Evolutionary conservation across 2,113 vertebrate genomes (phyloP).

Genomic region (Platysteira castanea): DNA sequence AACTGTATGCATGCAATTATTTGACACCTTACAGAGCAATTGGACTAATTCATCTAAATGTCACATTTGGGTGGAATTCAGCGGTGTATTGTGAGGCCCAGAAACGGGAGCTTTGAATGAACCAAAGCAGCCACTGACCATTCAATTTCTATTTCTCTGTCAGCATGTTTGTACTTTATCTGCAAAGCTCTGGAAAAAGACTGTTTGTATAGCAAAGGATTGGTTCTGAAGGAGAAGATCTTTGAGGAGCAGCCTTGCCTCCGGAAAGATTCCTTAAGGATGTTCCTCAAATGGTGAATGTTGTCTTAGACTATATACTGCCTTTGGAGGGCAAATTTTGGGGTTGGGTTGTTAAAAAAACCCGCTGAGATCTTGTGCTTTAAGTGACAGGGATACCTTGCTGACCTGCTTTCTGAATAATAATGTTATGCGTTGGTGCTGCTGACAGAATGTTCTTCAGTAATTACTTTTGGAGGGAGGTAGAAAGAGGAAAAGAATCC

Average conservation of each 20-base stretch:
- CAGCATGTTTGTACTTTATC: conserved; percentile 94
- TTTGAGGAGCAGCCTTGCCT: conserved; percentile 94
- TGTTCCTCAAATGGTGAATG: conserved; percentile 91
- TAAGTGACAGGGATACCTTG: not conserved
- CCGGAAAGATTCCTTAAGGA: conserved; percentile 87
- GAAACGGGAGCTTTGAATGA: not conserved
- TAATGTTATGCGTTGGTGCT: not conserved
- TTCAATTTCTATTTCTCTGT: not conserved
- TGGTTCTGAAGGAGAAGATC: conserved; percentile 94
- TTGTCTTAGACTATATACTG: not conserved
- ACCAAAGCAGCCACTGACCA: not conserved
- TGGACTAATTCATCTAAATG: not conserved
- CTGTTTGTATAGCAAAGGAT: conserved; percentile 89
- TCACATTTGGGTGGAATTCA: not conserved
- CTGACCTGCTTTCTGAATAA: not conserved
- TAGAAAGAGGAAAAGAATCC: not conserved
- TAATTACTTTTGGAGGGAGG: not conserved
- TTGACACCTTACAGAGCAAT: not conserved
- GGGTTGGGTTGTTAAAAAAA: not conserved
- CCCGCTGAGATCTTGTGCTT: not conserved
- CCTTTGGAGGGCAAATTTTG: not conserved
- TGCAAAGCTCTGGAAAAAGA: conserved; percentile 94
- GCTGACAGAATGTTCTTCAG: not conserved
- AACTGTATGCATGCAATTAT: not conserved
- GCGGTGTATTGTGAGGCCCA: not conserved